Evolutionary conservation across 2,797 vertebrate genomes (phyloP), one percentile per base, ranked within the genome.

Genomic region (Myotis vivesi): DNA sequence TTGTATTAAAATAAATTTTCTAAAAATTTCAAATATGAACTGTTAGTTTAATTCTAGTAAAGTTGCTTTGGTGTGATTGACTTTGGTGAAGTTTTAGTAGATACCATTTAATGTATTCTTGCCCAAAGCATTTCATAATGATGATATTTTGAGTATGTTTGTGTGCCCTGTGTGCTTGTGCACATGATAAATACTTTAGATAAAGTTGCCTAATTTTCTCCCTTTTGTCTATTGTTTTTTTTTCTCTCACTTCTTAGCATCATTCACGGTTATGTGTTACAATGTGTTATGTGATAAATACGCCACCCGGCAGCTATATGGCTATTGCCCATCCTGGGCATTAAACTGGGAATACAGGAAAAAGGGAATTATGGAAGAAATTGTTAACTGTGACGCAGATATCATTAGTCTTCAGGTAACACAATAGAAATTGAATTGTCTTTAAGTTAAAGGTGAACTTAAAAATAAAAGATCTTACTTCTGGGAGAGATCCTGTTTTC

Each of bases 331-430:
- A 0, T 99, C 99, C 94, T 99, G 99, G 99, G 99, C 99, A 2
- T 99, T 99, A 96, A 99, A 99, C 72, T 99, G 99, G 99, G 99
- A 99, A 98, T 99, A 99, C 96, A 98, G 99, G 82, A 99, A 99
- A 98, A 99, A 99, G 97, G 99, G 99, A 98, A 99, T 99, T 98
- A 99, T 99, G 99, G 99, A 99, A 98, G 99, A 99, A 95, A 99
- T 99, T 62, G 99, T 99, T 97, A 99, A 98, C 98, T 99, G 99
- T 89, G 99, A 99, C 68, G 99, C 99, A 51, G 99, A 99, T 98
- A 99, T 99, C 98, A 99, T 99, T 97, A 99, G 99, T 97, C 99
- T 99, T 97, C 99, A 99, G 99, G 99, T 99, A 98, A 97, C 0
- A 64, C 51, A 80, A 80, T 75, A 30, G 95, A 97, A 94, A 94